Evolutionary conservation across 2,797 vertebrate species (phyloP).

Genomic region (Gymnoscopelus microlampas): DNA sequence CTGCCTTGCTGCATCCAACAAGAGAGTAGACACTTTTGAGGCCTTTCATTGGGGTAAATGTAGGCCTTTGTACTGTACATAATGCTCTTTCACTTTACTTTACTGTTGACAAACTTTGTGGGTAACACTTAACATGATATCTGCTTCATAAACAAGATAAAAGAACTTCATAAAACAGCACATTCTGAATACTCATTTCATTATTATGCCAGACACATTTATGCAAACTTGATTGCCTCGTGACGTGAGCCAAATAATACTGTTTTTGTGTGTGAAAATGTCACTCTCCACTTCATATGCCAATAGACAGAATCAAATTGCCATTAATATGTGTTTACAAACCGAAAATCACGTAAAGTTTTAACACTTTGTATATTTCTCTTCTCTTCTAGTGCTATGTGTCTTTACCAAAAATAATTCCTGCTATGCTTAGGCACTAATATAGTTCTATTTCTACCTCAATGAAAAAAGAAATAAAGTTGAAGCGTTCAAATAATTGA

Average conservation of each 20-base stretch:
- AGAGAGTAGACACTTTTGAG: slow-evolving; percentile 1
- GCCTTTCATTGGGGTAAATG: slow-evolving; percentile 10
- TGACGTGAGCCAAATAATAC: no score
- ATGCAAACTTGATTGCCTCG: no score
- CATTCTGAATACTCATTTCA: slow-evolving; percentile 3
- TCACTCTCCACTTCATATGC: no score
- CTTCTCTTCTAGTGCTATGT: slow-evolving; percentile 67
- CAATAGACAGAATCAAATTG: not conserved
- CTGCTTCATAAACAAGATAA: slow-evolving; percentile 31
- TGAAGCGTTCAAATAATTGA: slow-evolving; percentile 65
- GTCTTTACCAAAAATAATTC: slow-evolving; percentile 76
- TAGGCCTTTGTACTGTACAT: not conserved
- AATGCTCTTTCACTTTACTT: slow-evolving; percentile 7
- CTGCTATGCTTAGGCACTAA: slow-evolving; percentile 82
- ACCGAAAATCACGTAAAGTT: slow-evolving; percentile 31
- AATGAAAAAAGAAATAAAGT: slow-evolving; percentile 49
- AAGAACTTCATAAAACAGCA: slow-evolving; percentile 13
- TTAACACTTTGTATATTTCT: slow-evolving; percentile 33
- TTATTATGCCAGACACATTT: not conserved
- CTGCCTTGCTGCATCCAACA: slow-evolving; percentile 2
- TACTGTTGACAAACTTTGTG: slow-evolving; percentile 5
- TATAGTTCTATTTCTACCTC: slow-evolving; percentile 70
- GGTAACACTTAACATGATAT: slow-evolving; percentile 32
- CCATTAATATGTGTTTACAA: slow-evolving; percentile 12
- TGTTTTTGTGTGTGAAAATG: no score